Base-by-base conservation (phyloP, 2,888 invertebrate species). In the Machimus atricapillus region DNA sequence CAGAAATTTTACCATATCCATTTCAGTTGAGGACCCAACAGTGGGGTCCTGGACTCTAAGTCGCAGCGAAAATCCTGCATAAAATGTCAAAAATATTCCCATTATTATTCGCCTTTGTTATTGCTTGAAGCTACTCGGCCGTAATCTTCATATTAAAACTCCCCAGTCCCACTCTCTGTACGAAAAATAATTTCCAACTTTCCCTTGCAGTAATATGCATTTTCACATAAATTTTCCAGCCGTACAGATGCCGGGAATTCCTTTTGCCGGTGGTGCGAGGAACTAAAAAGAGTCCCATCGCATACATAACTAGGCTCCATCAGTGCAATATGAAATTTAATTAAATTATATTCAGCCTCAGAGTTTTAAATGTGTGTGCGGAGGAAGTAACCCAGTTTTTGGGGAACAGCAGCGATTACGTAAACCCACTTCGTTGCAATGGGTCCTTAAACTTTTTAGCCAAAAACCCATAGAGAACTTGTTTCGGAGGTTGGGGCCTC, bases 281-380 rank as follows among this genome's bases (percentile, higher is more conserved):
- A 16, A 37, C 76, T 27, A 34, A 78, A 40, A 78, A 40, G 78
- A 40, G 78, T 40, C 43, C 23, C 43, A n/a, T n/a, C 78, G 43
- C 78, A 40, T 78, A 78, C 43, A 43, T 37, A 76, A 76, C 76
- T 37, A 37, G 37, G 76, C 37, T 78, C 43, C 78, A 78, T 78
- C 78, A 78, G 23, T 78, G 78, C 78, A 78, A 78, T 78, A 78
- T 78, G 78, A 43, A 78, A 78, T 40, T 78, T 78, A 78, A 78
- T 78, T 78, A 78, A 78, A 78, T 78, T 78, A 78, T 43, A 78
- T 43, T 78, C 23, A 40, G n/a, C n/a, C 40, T 43, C 34, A 23
- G 43, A 43, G 40, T 12, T 23, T 66, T 66, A 19, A 9, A 27
- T 66, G 66, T 66, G 12, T 66, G 66, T 23, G 12, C 66, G 23